Percentiles rank a stretch among this genome's conserved stretches.
Conservation (phyloP, 2,113 vertebrate genomes). For the Marmota flaviventris region DNA sequence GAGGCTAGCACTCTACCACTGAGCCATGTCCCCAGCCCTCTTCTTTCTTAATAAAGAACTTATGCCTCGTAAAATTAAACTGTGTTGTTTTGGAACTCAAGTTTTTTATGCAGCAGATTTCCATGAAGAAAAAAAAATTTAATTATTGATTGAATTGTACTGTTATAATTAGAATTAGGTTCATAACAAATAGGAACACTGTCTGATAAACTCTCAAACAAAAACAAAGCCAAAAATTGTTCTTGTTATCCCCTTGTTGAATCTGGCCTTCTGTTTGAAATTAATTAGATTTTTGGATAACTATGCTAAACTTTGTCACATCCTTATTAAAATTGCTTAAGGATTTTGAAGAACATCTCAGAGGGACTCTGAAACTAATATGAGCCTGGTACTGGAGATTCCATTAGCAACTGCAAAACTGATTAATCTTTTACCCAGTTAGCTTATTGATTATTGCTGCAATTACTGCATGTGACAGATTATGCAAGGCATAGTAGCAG, state of each 20-base stretch:
- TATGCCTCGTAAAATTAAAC: slow-evolving; percentile 54
- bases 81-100: slow-evolving; percentile 47
- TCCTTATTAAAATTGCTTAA: slow-evolving; percentile 81
- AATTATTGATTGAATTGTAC: slow-evolving; percentile 74
- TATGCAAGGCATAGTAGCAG: slow-evolving; percentile 23
- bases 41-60: slow-evolving; percentile 23
- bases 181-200: slow-evolving; percentile 63
- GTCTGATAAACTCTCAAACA: slow-evolving; percentile 73
- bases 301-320: slow-evolving; percentile 79
- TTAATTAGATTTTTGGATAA: slow-evolving; percentile 83
- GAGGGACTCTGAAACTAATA: slow-evolving; percentile 75
- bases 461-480: slow-evolving; percentile 70
- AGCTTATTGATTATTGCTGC: slow-evolving; percentile 81
- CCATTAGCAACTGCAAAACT: slow-evolving; percentile 77
- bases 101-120: slow-evolving; percentile 70
- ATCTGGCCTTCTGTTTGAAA: slow-evolving; percentile 74
- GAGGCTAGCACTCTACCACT: neutral
- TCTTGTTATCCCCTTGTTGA: slow-evolving; percentile 73
- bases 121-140: slow-evolving; percentile 69
- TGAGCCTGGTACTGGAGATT: slow-evolving; percentile 66
- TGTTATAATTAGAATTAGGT: slow-evolving; percentile 75
- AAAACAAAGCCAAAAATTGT: slow-evolving; percentile 75
- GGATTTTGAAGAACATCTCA: slow-evolving; percentile 77
- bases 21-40: neutral
- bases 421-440: slow-evolving; percentile 81